Evolutionary conservation across 1,140 invertebrate genomes (phyloP).

Genomic region (Drosophila subobscura): DNA sequence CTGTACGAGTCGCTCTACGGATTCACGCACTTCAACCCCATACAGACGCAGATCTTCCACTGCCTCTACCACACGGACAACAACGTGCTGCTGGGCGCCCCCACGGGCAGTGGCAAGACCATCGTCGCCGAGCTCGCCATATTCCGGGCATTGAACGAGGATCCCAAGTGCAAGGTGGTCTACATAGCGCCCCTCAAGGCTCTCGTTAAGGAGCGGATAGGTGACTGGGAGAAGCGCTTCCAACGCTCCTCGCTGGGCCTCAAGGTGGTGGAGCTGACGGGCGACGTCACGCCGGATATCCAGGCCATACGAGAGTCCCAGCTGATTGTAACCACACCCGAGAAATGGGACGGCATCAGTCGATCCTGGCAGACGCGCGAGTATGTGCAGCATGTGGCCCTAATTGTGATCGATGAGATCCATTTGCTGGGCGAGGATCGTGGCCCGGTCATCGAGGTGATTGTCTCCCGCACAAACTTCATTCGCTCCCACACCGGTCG

Average conservation of each 20-base stretch:
- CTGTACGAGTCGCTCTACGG: slow-evolving; percentile 93
- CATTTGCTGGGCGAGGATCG: slow-evolving; percentile 96
- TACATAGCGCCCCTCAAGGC: slow-evolving; percentile 99
- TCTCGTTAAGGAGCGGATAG: slow-evolving; percentile 96
- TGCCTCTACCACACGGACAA: slow-evolving; percentile 97
- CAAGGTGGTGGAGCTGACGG: slow-evolving; percentile 98
- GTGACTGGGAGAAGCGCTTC: slow-evolving; percentile 97
- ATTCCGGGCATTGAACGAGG: slow-evolving; percentile 94
- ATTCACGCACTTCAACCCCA: slow-evolving; percentile 98
- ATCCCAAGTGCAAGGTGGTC: slow-evolving; percentile 95
- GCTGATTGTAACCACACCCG: slow-evolving; percentile 99
- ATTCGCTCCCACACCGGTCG: slow-evolving; percentile 93
- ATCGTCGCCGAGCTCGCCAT: slow-evolving; percentile 99
- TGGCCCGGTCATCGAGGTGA: slow-evolving; percentile 93
- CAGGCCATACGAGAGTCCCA: slow-evolving; percentile 92
- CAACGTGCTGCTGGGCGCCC: slow-evolving; percentile 97
- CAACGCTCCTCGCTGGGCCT: slow-evolving; percentile 89
- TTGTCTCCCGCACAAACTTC: slow-evolving; percentile 95
- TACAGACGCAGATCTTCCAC: slow-evolving; percentile 99
- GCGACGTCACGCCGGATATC: slow-evolving; percentile 97
- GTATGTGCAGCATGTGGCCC: slow-evolving; percentile 96
- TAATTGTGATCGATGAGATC: slow-evolving; percentile 99
- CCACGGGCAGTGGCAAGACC: slow-evolving; percentile 99
- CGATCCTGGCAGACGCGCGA: slow-evolving; percentile 98
- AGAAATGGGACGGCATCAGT: slow-evolving; percentile 99